These are phyloP conservation scores for Drosophila pseudoananassae DNA, from an alignment of 1,140 invertebrate genomes.

Conservation along the genomic window DNA sequence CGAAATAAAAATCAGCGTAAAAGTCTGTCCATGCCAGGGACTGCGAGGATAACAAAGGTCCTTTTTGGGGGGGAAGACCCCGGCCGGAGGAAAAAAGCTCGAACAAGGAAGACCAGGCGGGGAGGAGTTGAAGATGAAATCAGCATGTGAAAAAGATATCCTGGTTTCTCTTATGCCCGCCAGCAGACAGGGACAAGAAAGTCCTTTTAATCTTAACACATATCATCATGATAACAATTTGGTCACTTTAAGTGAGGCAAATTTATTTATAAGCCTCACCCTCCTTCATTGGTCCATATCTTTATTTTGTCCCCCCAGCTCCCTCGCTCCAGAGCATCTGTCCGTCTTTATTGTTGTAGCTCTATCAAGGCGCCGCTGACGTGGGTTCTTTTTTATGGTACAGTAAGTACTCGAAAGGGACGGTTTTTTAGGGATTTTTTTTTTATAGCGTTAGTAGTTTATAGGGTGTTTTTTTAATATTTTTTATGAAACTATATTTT, in stretches of 20 bases:
- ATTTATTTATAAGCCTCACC: constrained; percentile 82
- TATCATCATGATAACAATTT: constrained; percentile 84
- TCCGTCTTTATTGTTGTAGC: constrained; percentile 45
- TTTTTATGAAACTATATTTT: too few relatives aligned
- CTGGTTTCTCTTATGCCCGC: constrained; percentile 39
- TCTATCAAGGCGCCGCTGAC: constrained; percentile 41
- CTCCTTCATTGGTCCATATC: neutral
- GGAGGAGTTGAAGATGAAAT: constrained; percentile 59
- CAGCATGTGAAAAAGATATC: constrained; percentile 75
- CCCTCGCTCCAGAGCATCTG: constrained; percentile 1
- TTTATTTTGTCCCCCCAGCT: neutral
- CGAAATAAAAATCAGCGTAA: constrained; percentile 82
- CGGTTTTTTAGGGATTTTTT: neutral
- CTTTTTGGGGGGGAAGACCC: neutral
- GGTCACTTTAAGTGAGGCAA: constrained; percentile 84
- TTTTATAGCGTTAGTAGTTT: too few relatives aligned
- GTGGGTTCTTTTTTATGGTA: constrained; percentile 26
- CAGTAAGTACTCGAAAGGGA: constrained; percentile 1
- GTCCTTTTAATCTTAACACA: constrained; percentile 84
- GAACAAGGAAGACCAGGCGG: neutral
- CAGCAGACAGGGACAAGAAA: constrained; percentile 75
- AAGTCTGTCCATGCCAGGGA: constrained; percentile 51
- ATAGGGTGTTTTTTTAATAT: too few relatives aligned
- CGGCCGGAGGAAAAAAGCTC: neutral
- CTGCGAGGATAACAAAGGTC: constrained; percentile 15